These are phyloP conservation scores for Geotrupes spiniger DNA, from an alignment of 2,888 invertebrate species.

Conservation along the genomic window DNA sequence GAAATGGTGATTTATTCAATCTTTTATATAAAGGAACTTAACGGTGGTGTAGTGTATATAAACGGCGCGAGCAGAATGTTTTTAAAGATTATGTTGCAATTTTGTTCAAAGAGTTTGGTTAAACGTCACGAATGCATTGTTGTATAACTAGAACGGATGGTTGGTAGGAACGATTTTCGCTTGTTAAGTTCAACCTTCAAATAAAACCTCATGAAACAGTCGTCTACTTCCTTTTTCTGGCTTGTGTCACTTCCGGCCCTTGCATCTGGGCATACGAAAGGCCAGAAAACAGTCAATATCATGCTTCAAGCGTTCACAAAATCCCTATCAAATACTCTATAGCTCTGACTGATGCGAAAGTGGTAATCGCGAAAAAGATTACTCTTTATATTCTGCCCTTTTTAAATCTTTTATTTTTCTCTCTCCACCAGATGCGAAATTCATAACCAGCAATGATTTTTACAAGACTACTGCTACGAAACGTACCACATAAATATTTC, in stretches of 20 bases:
- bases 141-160: slow-evolving; percentile 40
- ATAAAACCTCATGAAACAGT: slow-evolving; percentile 42
- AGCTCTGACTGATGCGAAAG: slow-evolving; percentile 18
- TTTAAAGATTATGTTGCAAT: slow-evolving; percentile 34
- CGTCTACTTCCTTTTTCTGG: slow-evolving; percentile 40
- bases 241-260: slow-evolving; percentile 40
- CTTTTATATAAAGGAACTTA: too few relatives aligned
- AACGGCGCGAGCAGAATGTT: too few relatives aligned
- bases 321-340: slow-evolving; percentile 31
- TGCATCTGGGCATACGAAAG: slow-evolving; percentile 31
- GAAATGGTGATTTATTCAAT: too few relatives aligned
- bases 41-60: too few relatives aligned
- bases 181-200: slow-evolving; percentile 40
- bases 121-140: slow-evolving; percentile 35
- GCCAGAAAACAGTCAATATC: slow-evolving; percentile 38
- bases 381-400: slow-evolving; percentile 22
- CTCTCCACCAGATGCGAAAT: too few relatives aligned
- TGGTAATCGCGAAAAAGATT: slow-evolving; percentile 23
- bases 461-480: too few relatives aligned
- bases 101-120: slow-evolving; percentile 32
- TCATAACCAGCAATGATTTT: too few relatives aligned
- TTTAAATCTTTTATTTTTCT: too few relatives aligned
- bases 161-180: slow-evolving; percentile 38
- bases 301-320: slow-evolving; percentile 33
- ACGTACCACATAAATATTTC: too few relatives aligned